Percentiles rank a stretch among this genome's conserved stretches.
These are phyloP conservation scores for Leucozona laternaria DNA, from an alignment of 2,888 invertebrate genomes.

Conservation along the genomic window DNA sequence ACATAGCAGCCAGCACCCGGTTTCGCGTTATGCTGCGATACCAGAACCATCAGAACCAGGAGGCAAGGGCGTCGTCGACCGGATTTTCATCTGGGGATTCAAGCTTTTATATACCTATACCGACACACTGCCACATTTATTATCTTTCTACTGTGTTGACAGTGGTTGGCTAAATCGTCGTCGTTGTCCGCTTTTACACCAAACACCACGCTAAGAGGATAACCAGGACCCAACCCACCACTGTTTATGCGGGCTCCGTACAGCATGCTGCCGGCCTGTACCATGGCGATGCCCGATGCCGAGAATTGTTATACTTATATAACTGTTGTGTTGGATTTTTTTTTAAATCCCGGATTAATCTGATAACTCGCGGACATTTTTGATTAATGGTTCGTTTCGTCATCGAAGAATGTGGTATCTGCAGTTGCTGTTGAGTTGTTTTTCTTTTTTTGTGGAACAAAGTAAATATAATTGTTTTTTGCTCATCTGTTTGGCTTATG, in stretches of 20 bases:
- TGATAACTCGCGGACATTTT: slow-evolving; percentile 73
- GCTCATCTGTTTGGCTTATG: slow-evolving; percentile 61
- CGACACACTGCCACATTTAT: slow-evolving; percentile 45
- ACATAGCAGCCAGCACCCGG: slow-evolving; percentile 63
- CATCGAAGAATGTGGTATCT: slow-evolving; percentile 68
- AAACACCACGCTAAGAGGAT: slow-evolving; percentile 68
- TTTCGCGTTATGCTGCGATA: slow-evolving; percentile 69
- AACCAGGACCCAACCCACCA: slow-evolving; percentile 44
- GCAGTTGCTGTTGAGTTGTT: slow-evolving; percentile 39
- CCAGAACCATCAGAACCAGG: slow-evolving; percentile 41
- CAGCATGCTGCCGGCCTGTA: background rate
- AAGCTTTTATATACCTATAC: slow-evolving; percentile 36
- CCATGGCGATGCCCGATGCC: background rate
- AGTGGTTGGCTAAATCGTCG: slow-evolving; percentile 48
- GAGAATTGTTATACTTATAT: slow-evolving; percentile 32
- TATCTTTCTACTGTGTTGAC: slow-evolving; percentile 56
- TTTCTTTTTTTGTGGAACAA: background rate
- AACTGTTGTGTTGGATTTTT: slow-evolving; percentile 72
- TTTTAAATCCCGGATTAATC: slow-evolving; percentile 71
- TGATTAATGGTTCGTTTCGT: slow-evolving; percentile 71
- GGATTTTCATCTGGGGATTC: slow-evolving; percentile 56
- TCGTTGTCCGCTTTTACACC: slow-evolving; percentile 58
- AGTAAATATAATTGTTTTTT: slow-evolving; percentile 56
- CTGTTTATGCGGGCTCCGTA: background rate
- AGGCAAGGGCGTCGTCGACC: slow-evolving; percentile 45